A percentile compares a stretch with the other conserved stretches of the same genome.
Conservation (phyloP, 2,888 invertebrate genomes). For the Nebria brevicollis region DNA sequence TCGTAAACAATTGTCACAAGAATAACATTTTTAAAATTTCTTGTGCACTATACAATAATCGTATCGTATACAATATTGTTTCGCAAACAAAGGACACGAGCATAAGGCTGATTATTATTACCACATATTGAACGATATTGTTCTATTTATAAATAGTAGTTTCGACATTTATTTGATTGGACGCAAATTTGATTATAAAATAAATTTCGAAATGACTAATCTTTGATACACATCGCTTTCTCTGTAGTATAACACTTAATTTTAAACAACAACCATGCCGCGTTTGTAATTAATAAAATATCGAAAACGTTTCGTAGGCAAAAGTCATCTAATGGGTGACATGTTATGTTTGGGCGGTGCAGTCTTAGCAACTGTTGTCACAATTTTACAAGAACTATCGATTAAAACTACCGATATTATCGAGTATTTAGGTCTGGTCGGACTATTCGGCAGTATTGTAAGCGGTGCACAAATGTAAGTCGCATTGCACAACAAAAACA, state of each 20-base stretch:
- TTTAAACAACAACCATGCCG: neutral
- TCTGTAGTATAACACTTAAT: constrained; percentile 22
- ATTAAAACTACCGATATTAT: constrained; percentile 80
- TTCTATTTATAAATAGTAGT: no score
- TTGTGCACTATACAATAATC: no score
- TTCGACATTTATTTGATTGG: no score
- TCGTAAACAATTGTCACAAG: no score
- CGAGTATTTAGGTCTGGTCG: constrained; percentile 84
- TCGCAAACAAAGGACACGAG: no score
- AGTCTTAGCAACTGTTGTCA: constrained; percentile 80
- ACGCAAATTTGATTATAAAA: neutral
- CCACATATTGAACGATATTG: no score
- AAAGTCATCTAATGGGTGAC: constrained; percentile 83
- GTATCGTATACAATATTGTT: no score
- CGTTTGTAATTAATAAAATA: no score
- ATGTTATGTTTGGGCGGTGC: constrained; percentile 83
- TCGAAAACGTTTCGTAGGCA: constrained; percentile 66
- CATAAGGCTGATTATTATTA: no score
- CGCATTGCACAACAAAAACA: neutral
- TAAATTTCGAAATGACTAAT: neutral
- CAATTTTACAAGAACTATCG: constrained; percentile 83
- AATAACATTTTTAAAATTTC: no score
- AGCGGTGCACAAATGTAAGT: constrained; percentile 83
- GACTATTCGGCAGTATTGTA: constrained; percentile 81
- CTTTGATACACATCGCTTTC: constrained; percentile 11